Conservation (phyloP, 2,888 invertebrate genomes). For the Epistrophe eligans region DNA sequence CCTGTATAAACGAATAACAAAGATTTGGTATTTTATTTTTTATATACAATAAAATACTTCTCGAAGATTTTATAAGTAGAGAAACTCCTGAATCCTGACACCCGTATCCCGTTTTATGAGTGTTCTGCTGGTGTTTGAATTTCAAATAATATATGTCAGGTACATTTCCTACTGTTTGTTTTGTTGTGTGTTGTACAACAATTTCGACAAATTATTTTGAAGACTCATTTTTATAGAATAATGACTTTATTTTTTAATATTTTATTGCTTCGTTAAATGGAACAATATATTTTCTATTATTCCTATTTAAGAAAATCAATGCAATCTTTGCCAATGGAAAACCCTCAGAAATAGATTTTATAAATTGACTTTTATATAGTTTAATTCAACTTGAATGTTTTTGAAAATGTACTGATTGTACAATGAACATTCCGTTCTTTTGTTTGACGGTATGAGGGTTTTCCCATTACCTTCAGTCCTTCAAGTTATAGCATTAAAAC, state of each 20-base stretch:
- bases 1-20: neutral
- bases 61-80: constrained; percentile 21
- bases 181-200: constrained; percentile 34
- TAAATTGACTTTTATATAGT: too few species aligned
- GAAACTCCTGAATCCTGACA: constrained; percentile 9
- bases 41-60: constrained; percentile 3
- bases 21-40: constrained; percentile 26
- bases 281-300: neutral
- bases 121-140: constrained; percentile 51
- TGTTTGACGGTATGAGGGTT: too few species aligned
- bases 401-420: too few species aligned
- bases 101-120: constrained; percentile 27
- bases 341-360: too few species aligned
- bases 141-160: constrained; percentile 64
- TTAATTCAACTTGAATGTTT: too few species aligned
- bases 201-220: constrained; percentile 46
- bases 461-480: too few species aligned
- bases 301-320: too few species aligned
- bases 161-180: constrained; percentile 39
- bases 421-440: too few species aligned
- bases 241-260: neutral
- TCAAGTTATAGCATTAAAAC: too few species aligned
- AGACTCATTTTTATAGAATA: neutral
- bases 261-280: neutral
- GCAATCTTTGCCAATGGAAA: too few species aligned